Conservation (phyloP, 2,113 vertebrate species). For the Cyrtonyx montezumae region DNA sequence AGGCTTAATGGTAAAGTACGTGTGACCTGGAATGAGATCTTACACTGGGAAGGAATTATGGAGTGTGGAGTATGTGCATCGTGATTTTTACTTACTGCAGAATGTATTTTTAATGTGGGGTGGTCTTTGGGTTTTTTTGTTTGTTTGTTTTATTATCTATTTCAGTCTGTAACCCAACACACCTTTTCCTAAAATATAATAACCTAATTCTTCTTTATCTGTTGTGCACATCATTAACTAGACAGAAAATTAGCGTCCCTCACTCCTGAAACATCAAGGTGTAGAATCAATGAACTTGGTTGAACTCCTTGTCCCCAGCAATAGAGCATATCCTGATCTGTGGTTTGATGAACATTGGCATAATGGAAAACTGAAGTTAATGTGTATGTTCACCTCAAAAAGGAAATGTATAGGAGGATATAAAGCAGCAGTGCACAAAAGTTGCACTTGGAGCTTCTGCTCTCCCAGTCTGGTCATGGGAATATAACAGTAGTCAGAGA, state of each 20-base stretch:
- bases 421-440: not conserved
- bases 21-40: not conserved
- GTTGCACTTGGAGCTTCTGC: not conserved
- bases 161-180: not conserved
- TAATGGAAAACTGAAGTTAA: not conserved
- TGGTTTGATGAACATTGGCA: not conserved
- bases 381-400: not conserved
- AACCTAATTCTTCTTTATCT: not conserved
- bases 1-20: not conserved
- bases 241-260: not conserved
- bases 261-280: not conserved
- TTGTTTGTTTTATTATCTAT: not conserved
- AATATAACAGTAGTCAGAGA: not conserved
- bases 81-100: not conserved
- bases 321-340: not conserved
- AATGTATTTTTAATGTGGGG: not conserved
- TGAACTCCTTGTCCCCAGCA: not conserved
- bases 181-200: not conserved
- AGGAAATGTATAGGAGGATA: not conserved
- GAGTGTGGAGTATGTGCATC: not conserved
- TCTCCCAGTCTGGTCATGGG: not conserved
- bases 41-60: not conserved
- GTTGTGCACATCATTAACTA: not conserved
- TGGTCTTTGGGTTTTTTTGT: not conserved
- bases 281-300: not conserved